These are phyloP conservation scores for Apostichopus parvimensis DNA, from an alignment of 35 echinoderm and acorn worm species.

Conservation along the genomic window DNA sequence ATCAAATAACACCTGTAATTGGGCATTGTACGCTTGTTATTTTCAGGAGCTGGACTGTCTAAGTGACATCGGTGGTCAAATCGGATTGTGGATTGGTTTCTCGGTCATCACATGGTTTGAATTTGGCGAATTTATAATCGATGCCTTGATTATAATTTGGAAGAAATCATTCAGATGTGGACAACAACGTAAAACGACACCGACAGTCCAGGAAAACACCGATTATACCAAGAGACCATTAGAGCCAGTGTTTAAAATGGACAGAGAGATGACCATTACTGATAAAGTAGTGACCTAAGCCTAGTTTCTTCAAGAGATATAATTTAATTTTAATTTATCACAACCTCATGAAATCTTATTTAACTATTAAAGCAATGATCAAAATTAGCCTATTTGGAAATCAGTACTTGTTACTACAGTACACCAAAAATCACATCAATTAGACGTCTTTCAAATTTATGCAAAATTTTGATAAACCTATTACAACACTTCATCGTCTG, in stretches of 20 bases:
- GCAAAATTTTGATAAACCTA: too few species aligned
- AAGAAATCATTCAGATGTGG: background rate
- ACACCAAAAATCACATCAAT: too few species aligned
- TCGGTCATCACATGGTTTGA: conserved; percentile 81
- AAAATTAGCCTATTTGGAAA: too few species aligned
- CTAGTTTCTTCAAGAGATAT: too few species aligned
- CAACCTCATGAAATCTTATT: too few species aligned
- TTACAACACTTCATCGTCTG: too few species aligned
- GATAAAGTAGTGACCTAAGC: background rate
- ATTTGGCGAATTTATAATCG: conserved; percentile 29
- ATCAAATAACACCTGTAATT: background rate
- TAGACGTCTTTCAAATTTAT: too few species aligned
- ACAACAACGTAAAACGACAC: background rate
- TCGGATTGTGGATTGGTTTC: conserved; percentile 85
- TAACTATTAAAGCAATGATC: too few species aligned
- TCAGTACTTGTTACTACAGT: too few species aligned
- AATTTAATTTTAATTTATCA: too few species aligned
- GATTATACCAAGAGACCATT: background rate
- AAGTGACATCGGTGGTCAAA: conserved; percentile 80
- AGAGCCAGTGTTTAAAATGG: background rate
- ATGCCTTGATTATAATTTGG: conserved; percentile 16
- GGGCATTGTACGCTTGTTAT: background rate
- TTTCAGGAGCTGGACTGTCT: conserved; percentile 59
- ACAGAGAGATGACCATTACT: background rate
- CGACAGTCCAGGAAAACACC: background rate